phyloP scores from a whole-genome alignment of 2,888 invertebrate genomes.

The Dynastes hyllus region DNA sequence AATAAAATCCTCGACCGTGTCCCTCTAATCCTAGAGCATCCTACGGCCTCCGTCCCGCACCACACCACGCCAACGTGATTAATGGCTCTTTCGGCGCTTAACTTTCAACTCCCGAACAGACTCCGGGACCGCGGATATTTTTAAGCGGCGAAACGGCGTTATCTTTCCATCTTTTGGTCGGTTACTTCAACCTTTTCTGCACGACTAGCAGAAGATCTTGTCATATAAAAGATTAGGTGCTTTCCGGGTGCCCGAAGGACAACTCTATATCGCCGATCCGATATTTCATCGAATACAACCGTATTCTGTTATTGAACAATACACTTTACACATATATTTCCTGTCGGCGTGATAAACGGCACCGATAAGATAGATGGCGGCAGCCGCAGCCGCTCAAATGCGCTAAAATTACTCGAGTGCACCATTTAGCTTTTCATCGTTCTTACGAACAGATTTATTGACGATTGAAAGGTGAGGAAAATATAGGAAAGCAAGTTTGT shows the following conservation, averaged over 20 bases:
- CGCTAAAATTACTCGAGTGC: neutral
- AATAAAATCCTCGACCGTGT: conserved; percentile 64
- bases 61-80: conserved; percentile 63
- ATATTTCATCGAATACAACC: conserved; percentile 46
- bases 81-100: conserved; percentile 64
- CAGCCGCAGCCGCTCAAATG: neutral
- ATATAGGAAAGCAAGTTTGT: no score
- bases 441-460: neutral
- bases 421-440: neutral
- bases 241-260: conserved; percentile 28
- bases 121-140: conserved; percentile 58
- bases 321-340: conserved; percentile 38
- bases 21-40: conserved; percentile 62
- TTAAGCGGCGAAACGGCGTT: conserved; percentile 53
- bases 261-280: conserved; percentile 23
- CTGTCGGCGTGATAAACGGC: conserved; percentile 40
- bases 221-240: conserved; percentile 46
- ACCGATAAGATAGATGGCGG: conserved; percentile 26
- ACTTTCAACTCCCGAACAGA: conserved; percentile 59
- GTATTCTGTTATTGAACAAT: conserved; percentile 47
- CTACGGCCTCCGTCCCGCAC: conserved; percentile 51
- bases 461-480: no score
- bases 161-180: conserved; percentile 56
- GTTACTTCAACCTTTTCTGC: conserved; percentile 57
- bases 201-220: conserved; percentile 55